Evolutionary conservation across 2,797 vertebrate species (phyloP).

Genomic region (Mastacembelus armatus): DNA sequence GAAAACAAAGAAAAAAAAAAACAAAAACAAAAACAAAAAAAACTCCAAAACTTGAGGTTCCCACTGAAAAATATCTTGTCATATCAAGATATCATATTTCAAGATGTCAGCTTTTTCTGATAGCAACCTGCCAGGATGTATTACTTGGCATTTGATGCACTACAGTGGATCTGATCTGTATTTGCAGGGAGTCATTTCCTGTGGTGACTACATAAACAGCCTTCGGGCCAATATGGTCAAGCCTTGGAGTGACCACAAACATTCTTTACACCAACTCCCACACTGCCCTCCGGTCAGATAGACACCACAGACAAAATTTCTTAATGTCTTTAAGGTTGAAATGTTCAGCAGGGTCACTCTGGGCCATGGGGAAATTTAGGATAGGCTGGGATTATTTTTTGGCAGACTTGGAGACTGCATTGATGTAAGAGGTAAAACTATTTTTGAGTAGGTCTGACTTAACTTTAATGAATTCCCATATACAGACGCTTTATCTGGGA

Average conservation of each 20-base stretch:
- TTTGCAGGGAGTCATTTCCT: conserved; percentile 76
- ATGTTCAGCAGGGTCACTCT: background rate
- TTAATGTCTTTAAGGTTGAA: conserved; percentile 4
- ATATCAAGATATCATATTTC: conserved; percentile 27
- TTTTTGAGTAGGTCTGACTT: conserved; percentile 19
- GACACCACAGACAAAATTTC: conserved; percentile 44
- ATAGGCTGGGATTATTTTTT: background rate
- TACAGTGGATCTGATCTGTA: conserved; percentile 53
- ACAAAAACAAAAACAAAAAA: background rate
- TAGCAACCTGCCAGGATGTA: conserved; percentile 56
- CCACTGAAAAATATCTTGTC: conserved; percentile 1
- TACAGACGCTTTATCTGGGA: conserved; percentile 30
- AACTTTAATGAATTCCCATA: conserved; percentile 31
- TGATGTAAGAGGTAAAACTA: conserved; percentile 11
- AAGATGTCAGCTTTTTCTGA: conserved; percentile 33
- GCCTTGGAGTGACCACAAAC: conserved; percentile 48
- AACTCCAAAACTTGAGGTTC: conserved; percentile 11
- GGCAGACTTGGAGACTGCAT: background rate
- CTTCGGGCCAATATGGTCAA: conserved; percentile 56
- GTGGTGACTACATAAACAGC: conserved; percentile 62
- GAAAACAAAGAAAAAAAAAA: conserved; percentile 1
- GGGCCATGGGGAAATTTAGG: background rate
- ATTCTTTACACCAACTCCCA: conserved; percentile 70
- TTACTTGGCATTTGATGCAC: conserved; percentile 39
- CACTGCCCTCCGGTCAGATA: conserved; percentile 59